Evolutionary conservation across 92 coral and sea anemone species (phyloP).

Genomic region (Phenganax marumi): DNA sequence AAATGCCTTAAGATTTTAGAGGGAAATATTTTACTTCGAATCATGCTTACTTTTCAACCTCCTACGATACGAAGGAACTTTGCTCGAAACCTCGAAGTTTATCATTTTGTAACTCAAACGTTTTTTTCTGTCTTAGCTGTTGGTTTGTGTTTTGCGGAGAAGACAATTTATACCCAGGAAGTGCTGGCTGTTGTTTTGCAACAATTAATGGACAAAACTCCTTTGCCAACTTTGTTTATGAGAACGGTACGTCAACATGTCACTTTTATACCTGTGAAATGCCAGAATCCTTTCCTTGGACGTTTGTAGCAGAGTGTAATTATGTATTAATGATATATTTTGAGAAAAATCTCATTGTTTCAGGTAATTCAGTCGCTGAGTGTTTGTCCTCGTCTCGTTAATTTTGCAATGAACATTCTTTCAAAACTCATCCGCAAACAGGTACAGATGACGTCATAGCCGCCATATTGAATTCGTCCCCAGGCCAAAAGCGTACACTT

Average conservation of each 20-base stretch:
- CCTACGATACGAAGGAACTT: no score
- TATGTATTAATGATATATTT: not conserved
- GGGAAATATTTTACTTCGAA: no score
- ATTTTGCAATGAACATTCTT: constrained; percentile 88
- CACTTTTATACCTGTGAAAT: no score
- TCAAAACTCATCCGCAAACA: constrained; percentile 97
- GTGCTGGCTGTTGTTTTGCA: constrained; percentile 94
- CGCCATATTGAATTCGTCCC: not conserved
- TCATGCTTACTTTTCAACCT: no score
- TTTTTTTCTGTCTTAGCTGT: constrained; percentile 59
- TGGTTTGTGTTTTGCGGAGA: constrained; percentile 95
- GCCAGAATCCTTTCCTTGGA: no score
- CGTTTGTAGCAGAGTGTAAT: no score
- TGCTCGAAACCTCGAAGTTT: no score
- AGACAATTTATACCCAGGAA: constrained; percentile 98
- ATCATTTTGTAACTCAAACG: not conserved
- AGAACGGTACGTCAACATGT: constrained; percentile 68
- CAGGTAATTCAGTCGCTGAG: constrained; percentile 99
- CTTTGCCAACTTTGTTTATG: constrained; percentile 95
- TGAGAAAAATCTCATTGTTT: not conserved
- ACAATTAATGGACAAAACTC: constrained; percentile 95
- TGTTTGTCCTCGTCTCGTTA: constrained; percentile 93
- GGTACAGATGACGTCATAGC: constrained; percentile 42
- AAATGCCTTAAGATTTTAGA: not conserved
- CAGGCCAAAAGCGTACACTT: no score